Percentiles rank a stretch among this genome's conserved stretches.
Conservation (phyloP, 2,797 vertebrate genomes). For the Squalus acanthias region DNA sequence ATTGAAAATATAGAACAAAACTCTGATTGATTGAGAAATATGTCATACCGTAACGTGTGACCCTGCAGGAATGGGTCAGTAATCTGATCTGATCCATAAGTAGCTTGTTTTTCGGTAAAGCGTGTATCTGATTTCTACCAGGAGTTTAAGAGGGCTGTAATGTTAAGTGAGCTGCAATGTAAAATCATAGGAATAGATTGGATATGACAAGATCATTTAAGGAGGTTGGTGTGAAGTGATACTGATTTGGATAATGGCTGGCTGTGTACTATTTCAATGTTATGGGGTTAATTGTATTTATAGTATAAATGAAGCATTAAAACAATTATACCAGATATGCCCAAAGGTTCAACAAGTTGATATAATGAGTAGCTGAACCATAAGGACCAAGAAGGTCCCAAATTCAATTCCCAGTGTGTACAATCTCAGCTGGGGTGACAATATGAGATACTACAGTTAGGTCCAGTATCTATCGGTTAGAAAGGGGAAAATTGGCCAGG, state of each 20-base stretch:
- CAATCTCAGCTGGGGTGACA: neutral
- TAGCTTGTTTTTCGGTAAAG: neutral
- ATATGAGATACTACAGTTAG: neutral
- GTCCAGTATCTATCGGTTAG: neutral
- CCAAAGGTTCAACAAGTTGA: neutral
- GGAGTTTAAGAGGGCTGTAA: neutral
- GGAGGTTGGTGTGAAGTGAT: neutral
- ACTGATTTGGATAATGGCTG: neutral
- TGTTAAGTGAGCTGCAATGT: neutral
- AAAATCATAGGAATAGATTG: neutral
- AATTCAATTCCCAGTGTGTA: neutral
- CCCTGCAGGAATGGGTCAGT: neutral
- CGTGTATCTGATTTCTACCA: neutral
- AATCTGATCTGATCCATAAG: neutral
- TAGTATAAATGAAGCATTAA: neutral
- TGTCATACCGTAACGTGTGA: neutral
- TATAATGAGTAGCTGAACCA: neutral
- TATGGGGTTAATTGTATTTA: neutral
- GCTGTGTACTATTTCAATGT: too few relatives aligned
- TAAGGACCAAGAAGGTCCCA: neutral
- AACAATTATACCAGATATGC: neutral
- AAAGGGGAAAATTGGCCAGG: neutral
- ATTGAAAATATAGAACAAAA: neutral
- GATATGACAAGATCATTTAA: neutral
- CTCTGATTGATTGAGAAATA: neutral